Evolutionary conservation across 2,797 vertebrate species (phyloP), one percentile per base, ranked within the genome.

Genomic region (Sebastiscus albofasciatus): DNA sequence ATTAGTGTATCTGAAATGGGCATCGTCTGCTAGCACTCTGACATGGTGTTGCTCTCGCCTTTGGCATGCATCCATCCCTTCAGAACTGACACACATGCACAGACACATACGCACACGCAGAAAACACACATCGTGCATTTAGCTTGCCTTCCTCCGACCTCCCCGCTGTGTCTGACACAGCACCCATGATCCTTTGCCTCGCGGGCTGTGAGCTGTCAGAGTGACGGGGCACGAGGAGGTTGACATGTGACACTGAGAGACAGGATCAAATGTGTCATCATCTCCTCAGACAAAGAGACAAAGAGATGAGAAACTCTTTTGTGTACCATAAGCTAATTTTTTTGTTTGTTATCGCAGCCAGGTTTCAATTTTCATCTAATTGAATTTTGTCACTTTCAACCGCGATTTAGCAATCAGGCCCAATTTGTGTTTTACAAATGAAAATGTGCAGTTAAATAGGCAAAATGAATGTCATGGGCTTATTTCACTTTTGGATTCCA

Each of bases 1-100:
- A 95, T 96, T 95, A 95, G 93, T 93, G 84, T 90, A 90, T 93
- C 85, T 94, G 93, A 93, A 96, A 96, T 89, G 92, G 94, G 93
- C 94, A 95, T 96, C 93, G 92, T 96, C 95, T 96, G 95, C 94
- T 95, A 93, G 88, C 94, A 90, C 92, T 95, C 93, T 95, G 95
- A 95, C 94, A 95, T 94, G 95, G 95, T 96, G 96, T 95, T 95
- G 94, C 92, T 95, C 93, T 94, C 78, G 93, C 94, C 95, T 88
- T 87, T 93, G 94, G 96, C 93, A 86, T 78, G 79, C 81, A 89
- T 93, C 90, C 90, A 90, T 92, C 91, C 88, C 89, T 93, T 91
- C 84, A 92, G 82, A 86, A 86, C 72, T 84, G 89, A 91, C 89
- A 86, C 83, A 75, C 84, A 71, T 66, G 39, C 83, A 75, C 46